A percentile compares a stretch with the other conserved stretches of the same genome.
Evolutionary conservation across 92 coral and sea anemone species (phyloP).

Genomic region (Palythoa heliodiscus): DNA sequence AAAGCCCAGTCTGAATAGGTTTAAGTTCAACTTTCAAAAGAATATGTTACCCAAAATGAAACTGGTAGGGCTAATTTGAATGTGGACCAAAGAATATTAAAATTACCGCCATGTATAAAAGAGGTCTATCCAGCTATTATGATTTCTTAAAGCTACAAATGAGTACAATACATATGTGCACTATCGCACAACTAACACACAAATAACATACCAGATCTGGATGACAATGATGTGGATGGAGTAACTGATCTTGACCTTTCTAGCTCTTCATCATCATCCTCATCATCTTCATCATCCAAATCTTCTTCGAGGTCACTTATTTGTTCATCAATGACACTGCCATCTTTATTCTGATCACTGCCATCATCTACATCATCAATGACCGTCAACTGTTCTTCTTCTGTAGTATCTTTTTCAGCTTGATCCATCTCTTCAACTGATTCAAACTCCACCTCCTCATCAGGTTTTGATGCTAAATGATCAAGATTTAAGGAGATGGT

Average conservation of each 20-base stretch:
- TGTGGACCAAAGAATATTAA: too few relatives aligned
- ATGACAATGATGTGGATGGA: constrained; percentile 70
- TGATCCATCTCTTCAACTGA: constrained; percentile 44
- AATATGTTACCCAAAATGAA: too few relatives aligned
- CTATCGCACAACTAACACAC: too few relatives aligned
- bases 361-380: constrained; percentile 80
- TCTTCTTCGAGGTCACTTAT: constrained; percentile 55
- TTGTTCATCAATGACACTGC: constrained; percentile 66
- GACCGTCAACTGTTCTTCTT: constrained; percentile 78
- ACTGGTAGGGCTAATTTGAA: too few relatives aligned
- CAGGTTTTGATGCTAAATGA: not conserved
- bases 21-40: too few relatives aligned
- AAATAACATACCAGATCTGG: constrained; percentile 76
- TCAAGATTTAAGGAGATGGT: not conserved
- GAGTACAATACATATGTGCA: not conserved
- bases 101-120: too few relatives aligned
- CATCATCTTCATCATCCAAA: constrained; percentile 47
- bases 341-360: constrained; percentile 59
- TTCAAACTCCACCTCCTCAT: constrained; percentile 46
- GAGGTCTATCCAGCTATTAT: too few relatives aligned
- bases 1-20: too few relatives aligned
- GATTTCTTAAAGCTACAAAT: not conserved
- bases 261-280: constrained; percentile 53
- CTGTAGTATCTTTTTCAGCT: constrained; percentile 44
- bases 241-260: constrained; percentile 67